Evolutionary conservation across 2,113 vertebrate species (phyloP).

Genomic region (Chloebia gouldiae): DNA sequence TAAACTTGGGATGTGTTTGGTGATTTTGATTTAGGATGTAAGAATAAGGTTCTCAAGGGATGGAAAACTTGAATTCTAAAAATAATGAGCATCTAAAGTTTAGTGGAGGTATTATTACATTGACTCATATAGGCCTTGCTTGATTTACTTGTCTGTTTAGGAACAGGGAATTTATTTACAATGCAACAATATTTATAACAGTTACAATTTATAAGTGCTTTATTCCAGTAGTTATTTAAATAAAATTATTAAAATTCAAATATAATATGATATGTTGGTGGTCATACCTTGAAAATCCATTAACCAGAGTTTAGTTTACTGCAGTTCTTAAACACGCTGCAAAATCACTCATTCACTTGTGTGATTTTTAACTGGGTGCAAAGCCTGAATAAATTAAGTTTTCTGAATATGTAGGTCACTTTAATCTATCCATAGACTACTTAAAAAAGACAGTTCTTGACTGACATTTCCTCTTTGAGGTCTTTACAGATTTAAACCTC

Average conservation of each 20-base stretch:
- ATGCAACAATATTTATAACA: slow-evolving; percentile 7
- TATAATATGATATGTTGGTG: background rate
- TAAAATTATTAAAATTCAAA: background rate
- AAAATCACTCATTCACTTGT: background rate
- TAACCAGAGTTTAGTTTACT: background rate
- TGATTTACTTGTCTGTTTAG: slow-evolving; percentile 16
- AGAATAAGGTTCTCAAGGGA: slow-evolving; percentile 42
- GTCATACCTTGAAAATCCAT: background rate
- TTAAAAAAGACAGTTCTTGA: background rate
- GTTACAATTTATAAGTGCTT: background rate
- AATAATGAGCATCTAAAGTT: slow-evolving; percentile 43
- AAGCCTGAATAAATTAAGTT: background rate
- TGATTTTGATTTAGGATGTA: slow-evolving; percentile 64
- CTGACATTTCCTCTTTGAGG: background rate
- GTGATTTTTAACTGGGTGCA: background rate
- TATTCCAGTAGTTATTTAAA: slow-evolving; percentile 36
- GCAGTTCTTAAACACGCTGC: background rate
- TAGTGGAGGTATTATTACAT: slow-evolving; percentile 31
- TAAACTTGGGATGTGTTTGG: slow-evolving; percentile 61
- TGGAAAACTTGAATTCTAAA: slow-evolving; percentile 57
- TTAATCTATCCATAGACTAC: background rate
- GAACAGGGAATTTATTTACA: slow-evolving; percentile 19
- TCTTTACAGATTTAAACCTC: background rate
- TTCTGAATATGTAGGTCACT: background rate
- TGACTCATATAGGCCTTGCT: background rate